Evolutionary conservation across 1,140 invertebrate genomes (phyloP).

Genomic region (Drosophila auraria): DNA sequence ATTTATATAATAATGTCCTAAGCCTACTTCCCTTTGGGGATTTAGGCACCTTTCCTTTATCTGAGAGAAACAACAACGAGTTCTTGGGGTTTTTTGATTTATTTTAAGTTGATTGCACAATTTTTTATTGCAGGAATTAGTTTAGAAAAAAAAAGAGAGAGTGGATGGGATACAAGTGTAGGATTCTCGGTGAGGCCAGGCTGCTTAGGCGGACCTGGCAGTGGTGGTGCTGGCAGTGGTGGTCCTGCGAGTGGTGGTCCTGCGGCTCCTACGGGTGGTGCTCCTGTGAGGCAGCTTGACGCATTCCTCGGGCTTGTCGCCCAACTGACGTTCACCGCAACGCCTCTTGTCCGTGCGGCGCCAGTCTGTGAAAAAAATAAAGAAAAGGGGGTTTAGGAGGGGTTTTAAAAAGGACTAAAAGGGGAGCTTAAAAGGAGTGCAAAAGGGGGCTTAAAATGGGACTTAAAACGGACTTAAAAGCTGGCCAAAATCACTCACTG

Average conservation of each 20-base stretch:
- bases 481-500: conserved; percentile 28
- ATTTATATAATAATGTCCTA: too few relatives aligned
- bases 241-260: neutral
- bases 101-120: neutral
- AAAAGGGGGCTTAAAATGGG: neutral
- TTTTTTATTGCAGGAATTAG: neutral
- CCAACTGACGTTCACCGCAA: conserved; percentile 51
- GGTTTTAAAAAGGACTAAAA: neutral
- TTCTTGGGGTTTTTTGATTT: neutral
- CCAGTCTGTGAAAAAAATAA: conserved; percentile 50
- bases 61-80: too few relatives aligned
- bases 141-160: neutral
- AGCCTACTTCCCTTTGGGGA: too few relatives aligned
- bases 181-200: neutral
- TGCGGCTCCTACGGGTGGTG: neutral
- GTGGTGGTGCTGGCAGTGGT: neutral
- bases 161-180: too few relatives aligned
- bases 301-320: conserved; percentile 58
- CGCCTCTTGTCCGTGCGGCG: conserved; percentile 45
- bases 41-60: too few relatives aligned
- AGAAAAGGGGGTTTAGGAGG: neutral
- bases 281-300: neutral
- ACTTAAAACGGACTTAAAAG: neutral
- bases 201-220: neutral
- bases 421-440: neutral